Conservation (phyloP, 2,797 vertebrate species). For the Selene dorsalis region DNA sequence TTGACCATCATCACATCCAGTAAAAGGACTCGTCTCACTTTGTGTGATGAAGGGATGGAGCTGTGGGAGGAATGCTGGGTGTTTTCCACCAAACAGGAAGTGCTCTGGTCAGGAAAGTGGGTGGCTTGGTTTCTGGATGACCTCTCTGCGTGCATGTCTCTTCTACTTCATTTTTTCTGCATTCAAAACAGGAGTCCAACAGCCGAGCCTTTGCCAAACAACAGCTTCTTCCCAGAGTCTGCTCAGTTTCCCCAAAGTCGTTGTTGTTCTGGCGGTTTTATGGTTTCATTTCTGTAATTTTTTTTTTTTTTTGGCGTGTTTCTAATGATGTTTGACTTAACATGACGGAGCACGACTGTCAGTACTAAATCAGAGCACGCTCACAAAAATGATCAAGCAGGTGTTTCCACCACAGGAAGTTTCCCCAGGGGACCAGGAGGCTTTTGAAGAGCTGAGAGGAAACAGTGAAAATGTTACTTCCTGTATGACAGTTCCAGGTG, state of each 20-base stretch:
- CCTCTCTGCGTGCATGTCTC: constrained; percentile 20
- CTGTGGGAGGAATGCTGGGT: constrained; percentile 45
- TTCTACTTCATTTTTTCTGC: constrained; percentile 12
- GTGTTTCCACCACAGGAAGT: neutral
- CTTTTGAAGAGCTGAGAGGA: neutral
- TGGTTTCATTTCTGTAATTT: neutral
- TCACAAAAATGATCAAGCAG: too few species aligned
- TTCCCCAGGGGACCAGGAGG: neutral
- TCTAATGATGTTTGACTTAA: neutral
- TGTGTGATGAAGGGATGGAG: constrained; percentile 33
- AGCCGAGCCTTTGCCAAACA: neutral
- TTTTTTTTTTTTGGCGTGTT: neutral
- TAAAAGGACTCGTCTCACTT: neutral
- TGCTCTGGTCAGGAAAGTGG: constrained; percentile 29
- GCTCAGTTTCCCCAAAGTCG: neutral
- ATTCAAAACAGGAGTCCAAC: neutral
- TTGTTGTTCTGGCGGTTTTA: neutral
- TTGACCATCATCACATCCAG: neutral
- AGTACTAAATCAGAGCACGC: neutral
- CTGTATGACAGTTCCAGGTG: neutral
- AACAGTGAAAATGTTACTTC: neutral
- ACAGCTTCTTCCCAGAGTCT: neutral
- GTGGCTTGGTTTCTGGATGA: constrained; percentile 47
- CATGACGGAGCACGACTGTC: neutral
- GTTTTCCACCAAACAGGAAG: constrained; percentile 25